These are phyloP conservation scores for Phaetusa simplex DNA, from an alignment of 2,113 vertebrate genomes.

Conservation along the genomic window DNA sequence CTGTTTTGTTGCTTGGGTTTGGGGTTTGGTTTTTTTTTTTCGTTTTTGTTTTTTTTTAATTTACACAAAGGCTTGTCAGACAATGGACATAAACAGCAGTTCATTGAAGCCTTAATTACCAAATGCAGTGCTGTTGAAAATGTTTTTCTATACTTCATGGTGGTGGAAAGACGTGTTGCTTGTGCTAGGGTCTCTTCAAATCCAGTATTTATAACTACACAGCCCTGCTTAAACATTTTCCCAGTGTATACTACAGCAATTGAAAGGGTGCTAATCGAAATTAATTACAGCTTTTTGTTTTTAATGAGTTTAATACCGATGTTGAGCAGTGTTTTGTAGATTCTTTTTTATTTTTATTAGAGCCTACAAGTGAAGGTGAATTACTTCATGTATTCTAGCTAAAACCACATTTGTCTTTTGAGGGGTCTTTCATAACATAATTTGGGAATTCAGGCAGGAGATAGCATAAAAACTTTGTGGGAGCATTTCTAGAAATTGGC, in stretches of 20 bases:
- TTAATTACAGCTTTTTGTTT: not conserved
- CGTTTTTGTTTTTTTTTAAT: not conserved
- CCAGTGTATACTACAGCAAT: not conserved
- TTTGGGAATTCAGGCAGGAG: slow-evolving; percentile 1
- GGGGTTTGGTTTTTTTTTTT: not conserved
- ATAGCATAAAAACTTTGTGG: not conserved
- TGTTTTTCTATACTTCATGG: not conserved
- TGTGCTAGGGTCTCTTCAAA: not conserved
- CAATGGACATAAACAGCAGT: not conserved
- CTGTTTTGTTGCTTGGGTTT: not conserved
- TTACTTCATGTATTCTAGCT: not conserved
- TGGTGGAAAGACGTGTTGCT: not conserved
- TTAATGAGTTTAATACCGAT: not conserved
- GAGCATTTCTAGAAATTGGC: slow-evolving; percentile 1
- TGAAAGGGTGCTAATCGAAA: not conserved
- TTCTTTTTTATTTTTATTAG: not conserved
- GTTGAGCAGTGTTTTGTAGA: not conserved
- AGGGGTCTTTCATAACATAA: not conserved
- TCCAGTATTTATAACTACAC: not conserved
- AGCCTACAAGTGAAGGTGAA: not conserved
- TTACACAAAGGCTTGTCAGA: not conserved
- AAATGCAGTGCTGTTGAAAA: not conserved
- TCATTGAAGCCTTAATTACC: not conserved
- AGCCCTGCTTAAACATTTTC: not conserved
- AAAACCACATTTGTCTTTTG: slow-evolving; percentile 12